Evolutionary conservation across 2,888 invertebrate genomes (phyloP), one percentile per base, ranked within the genome.

Genomic region (Ctenicera cuprea): DNA sequence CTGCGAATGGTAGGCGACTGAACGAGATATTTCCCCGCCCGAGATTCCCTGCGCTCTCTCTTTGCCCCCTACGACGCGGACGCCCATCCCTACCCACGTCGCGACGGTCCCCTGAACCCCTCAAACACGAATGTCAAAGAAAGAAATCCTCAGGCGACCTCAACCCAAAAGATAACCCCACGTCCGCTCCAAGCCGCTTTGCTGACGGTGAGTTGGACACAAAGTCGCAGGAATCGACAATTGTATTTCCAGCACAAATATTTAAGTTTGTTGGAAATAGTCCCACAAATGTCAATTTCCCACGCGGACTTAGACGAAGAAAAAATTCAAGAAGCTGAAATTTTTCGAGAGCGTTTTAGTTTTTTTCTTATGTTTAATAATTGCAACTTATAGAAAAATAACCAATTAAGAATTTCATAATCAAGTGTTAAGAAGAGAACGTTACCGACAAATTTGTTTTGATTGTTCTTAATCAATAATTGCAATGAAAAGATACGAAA

Each of bases 161-260:
- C 83, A 85, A 84, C 83, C 83, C 81, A 80, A 82, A 83, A 82
- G 84, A 84, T 84, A 84, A 84, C 84, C 84, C 82, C 71, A 71
- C 71, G 76, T 76, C 73, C 71, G 73, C 52, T 71, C 66, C 59
- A 63, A 69, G 62, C 67, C 68, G 74, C 57, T 75, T 43, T 61
- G 65, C 26, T 54, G 62, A 59, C 70, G 38, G 59, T 63, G 45
- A 73, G 63, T 72, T 69, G 68, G 73, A 73, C 68, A 59, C 64
- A 64, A 66, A 66, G 65, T 66, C 52, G 52, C 20, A 37, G 48
- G 38, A 66, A 54, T 50, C 50, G 65, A n/a, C 52, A 20, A 52
- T 54, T 66, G 64, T 64, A 20, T 48, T 37, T 54, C 52, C 37
- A 50, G 22, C 37, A 54, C 52, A 66, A 66, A 66, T 66, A 66